Evolutionary conservation across 2,888 invertebrate genomes (phyloP), one percentile per base, ranked within the genome.

Genomic region (Phymatocera aterrima): DNA sequence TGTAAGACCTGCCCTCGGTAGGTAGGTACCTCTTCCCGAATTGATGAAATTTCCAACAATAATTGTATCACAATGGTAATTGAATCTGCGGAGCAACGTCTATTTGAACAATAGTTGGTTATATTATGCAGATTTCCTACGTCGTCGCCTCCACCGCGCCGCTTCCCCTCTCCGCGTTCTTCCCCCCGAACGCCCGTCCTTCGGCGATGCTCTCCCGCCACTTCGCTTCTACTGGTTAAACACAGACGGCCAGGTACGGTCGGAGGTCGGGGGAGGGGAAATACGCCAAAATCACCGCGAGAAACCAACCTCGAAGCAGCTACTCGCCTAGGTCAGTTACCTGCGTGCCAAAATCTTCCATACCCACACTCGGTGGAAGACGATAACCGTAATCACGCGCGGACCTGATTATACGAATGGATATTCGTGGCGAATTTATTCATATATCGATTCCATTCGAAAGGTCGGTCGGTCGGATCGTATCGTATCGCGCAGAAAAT

Each of bases 91-190:
- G 87, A 88, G 89, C 89, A 86, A 87, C 89, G 90, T 90, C 90
- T 90, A 90, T 90, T 90, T 90, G 90, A 90, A 90, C 90, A 90
- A 90, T 90, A 90, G 90, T 90, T 90, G 90, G 90, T 90, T 90
- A 90, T 90, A 90, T 90, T 90, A 91, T 91, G 90, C 89, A 90
- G 89, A 90, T 91, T 91, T 90, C 86, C 86, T 83, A 83, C 87
- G 85, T 84, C 85, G 88, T 57, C n/a, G n/a, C n/a, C 88, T 85
- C 37, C 18, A 70, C 65, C 78, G 60, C 61, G 37, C 85, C 86
- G 84, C 84, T 84, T 84, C 83, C 80, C 83, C 84, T n/a, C n/a
- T n/a, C n/a, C n/a, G n/a, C n/a, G n/a, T n/a, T 83, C 81, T 78
- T 79, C 81, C 68, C 57, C 78, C 81, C 75, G 61, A 54, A 75